Evolutionary conservation across 2,113 vertebrate species (phyloP).

Genomic region (Brachyhypopomus gauderio): DNA sequence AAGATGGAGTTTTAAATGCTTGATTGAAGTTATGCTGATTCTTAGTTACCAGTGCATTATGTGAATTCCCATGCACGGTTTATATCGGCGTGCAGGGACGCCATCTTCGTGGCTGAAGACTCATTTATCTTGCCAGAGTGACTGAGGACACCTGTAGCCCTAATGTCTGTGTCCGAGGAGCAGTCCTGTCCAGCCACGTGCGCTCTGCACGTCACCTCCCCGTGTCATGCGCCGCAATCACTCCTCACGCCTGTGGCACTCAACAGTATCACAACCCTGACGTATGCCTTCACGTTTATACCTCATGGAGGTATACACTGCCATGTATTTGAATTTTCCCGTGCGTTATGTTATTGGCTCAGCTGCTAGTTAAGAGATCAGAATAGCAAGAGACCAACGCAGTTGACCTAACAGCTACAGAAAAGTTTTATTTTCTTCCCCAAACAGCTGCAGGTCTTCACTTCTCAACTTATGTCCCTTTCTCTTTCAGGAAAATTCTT

Average conservation of each 20-base stretch:
- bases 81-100: background rate
- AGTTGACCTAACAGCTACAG: background rate
- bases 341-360: background rate
- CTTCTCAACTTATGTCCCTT: too few relatives aligned
- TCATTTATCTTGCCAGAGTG: slow-evolving; percentile 21
- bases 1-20: background rate
- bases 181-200: slow-evolving; percentile 64
- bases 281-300: background rate
- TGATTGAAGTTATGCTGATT: background rate
- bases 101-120: slow-evolving; percentile 15
- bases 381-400: too few relatives aligned
- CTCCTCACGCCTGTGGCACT: slow-evolving; percentile 14
- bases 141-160: slow-evolving; percentile 68
- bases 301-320: background rate
- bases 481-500: too few relatives aligned
- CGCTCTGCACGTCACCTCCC: slow-evolving; percentile 63
- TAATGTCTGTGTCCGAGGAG: slow-evolving; percentile 67
- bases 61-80: background rate
- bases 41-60: background rate
- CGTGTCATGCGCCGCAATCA: background rate
- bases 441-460: background rate
- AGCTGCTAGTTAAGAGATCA: background rate
- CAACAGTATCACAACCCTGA: background rate
- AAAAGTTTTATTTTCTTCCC: background rate
- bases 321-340: background rate